Evolutionary conservation across 2,888 invertebrate genomes (phyloP), one percentile per base, ranked within the genome.

Genomic region (Athetis lepigone): DNA sequence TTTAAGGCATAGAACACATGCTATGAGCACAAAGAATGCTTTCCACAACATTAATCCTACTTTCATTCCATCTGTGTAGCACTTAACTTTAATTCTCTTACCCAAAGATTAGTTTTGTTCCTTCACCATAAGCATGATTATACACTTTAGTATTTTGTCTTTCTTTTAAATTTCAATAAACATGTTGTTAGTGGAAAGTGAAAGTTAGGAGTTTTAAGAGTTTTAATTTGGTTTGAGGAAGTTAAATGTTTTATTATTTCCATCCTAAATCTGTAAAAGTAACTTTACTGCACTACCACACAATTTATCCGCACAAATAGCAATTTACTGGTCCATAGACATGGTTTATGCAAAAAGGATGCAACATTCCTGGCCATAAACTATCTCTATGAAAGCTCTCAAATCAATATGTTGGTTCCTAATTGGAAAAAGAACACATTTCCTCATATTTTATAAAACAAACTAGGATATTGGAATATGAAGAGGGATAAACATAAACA

Each of bases 41-140:
- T 66, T 55, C 39, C 46, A 58, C 23, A 51, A 33, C 60, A 69
- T 64, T 83, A 57, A 67, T 46, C 39, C 18, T 37, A 70, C 49
- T 57, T 56, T 56, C 43, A 72, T 57, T 40, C 29, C 40, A 27
- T 37, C 19, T 52, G 19, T 54, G 8, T 16, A 43, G 7, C 43
- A 40, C 21, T 51, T 37, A 36, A 47, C 21, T 56, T 49, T 39
- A 7, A 52, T 37, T 37, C 21, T 25, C 2, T 36, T 33, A 54
- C 7, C 33, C 8, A 33, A 33, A 18, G 13, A 46, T 25, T 29
- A 8, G 13, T 46, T 36, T 19, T 13, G 21, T 11, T 27, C n/a
- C n/a, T 9, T 27, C 4, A 0, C 18, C n/a, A 19, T 19, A 36
- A 16, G 7, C 9, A 16, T 33, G 11, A 29, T 42, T 11, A 3